Conservation (phyloP, 2,888 invertebrate species). For the Limnephilus rhombicus region DNA sequence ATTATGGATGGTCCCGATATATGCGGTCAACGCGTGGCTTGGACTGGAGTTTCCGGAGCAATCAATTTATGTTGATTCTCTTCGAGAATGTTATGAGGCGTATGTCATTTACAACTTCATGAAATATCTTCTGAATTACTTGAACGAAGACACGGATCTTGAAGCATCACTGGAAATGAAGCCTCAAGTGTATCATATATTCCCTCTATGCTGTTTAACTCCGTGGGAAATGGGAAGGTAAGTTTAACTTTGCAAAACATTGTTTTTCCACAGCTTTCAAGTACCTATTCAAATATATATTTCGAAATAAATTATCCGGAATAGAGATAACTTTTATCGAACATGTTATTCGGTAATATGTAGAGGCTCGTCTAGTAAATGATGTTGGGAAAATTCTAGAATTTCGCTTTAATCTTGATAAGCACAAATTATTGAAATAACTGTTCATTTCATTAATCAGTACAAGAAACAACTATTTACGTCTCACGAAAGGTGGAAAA, state of each 20-base stretch:
- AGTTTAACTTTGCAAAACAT: not conserved
- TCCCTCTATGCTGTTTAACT: slow-evolving; percentile 94
- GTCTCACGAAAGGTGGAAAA: too few species aligned
- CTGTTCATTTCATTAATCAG: too few species aligned
- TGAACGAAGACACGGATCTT: slow-evolving; percentile 91
- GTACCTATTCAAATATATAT: not conserved
- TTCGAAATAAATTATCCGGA: not conserved
- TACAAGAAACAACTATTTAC: too few species aligned
- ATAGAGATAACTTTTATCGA: not conserved
- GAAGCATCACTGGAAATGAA: slow-evolving; percentile 89
- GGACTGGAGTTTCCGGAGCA: slow-evolving; percentile 91
- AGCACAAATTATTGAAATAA: too few species aligned
- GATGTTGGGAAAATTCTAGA: too few species aligned
- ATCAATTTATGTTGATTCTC: slow-evolving; percentile 94
- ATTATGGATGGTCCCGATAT: slow-evolving; percentile 98
- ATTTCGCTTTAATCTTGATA: too few species aligned
- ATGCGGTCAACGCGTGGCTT: slow-evolving; percentile 96
- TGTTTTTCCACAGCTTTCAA: not conserved
- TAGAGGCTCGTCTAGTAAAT: too few species aligned
- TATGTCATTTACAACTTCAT: slow-evolving; percentile 99
- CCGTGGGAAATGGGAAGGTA: slow-evolving; percentile 96
- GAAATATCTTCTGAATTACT: slow-evolving; percentile 94
- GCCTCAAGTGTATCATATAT: slow-evolving; percentile 92
- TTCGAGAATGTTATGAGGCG: slow-evolving; percentile 97
- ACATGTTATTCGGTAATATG: too few species aligned